Evolutionary conservation across 2,113 vertebrate genomes (phyloP).

Genomic region (Pogona vitticeps): DNA sequence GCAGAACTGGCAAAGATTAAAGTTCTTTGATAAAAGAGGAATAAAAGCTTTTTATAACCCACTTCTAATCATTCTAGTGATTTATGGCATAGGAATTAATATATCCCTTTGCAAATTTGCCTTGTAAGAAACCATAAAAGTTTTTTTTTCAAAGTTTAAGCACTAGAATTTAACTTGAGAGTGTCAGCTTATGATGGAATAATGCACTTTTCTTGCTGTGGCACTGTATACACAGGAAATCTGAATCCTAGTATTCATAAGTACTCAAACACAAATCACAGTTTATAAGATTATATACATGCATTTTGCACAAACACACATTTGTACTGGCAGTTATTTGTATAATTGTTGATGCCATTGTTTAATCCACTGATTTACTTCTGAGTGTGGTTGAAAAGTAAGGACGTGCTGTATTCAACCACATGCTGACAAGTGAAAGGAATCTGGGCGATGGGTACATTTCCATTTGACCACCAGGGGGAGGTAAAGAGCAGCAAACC

Average conservation of each 20-base stretch:
- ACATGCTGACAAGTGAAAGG: too few relatives aligned
- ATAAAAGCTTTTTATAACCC: not conserved
- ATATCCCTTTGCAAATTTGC: not conserved
- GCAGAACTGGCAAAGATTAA: constrained; percentile 1
- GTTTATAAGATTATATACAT: not conserved
- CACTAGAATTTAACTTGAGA: not conserved
- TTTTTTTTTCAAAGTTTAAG: too few relatives aligned
- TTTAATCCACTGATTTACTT: too few relatives aligned
- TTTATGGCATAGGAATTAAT: constrained; percentile 18
- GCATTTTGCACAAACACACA: not conserved
- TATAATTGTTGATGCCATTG: too few relatives aligned
- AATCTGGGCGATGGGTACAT: too few relatives aligned
- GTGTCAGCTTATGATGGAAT: not conserved
- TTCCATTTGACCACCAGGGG: too few relatives aligned
- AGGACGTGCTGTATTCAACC: too few relatives aligned
- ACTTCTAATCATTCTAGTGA: not conserved
- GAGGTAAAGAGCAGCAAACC: too few relatives aligned
- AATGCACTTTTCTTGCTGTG: not conserved
- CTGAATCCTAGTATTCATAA: not conserved
- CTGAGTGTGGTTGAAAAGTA: too few relatives aligned
- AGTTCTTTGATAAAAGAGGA: not conserved
- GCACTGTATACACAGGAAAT: not conserved
- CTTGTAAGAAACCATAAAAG: not conserved
- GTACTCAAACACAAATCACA: not conserved
- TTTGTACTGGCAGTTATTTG: too few relatives aligned